Evolutionary conservation across 2,888 invertebrate genomes (phyloP).

Genomic region (Eulithis testata): DNA sequence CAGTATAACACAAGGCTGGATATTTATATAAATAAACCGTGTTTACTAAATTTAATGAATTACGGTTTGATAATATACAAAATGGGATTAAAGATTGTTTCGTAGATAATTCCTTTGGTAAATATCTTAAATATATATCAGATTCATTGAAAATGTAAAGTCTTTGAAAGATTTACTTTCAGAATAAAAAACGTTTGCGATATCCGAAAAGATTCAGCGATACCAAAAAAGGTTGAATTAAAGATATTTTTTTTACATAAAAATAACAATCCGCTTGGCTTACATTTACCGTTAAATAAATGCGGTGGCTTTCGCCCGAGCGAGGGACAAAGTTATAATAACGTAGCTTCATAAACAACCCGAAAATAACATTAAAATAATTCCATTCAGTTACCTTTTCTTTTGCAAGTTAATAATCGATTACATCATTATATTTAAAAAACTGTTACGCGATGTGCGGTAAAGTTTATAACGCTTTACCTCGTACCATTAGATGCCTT

Average conservation of each 20-base stretch:
- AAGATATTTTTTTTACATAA: constrained; percentile 21
- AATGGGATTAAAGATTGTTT: background rate
- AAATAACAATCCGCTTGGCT: constrained; percentile 31
- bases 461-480: too few species aligned
- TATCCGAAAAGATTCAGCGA: background rate
- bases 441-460: too few species aligned
- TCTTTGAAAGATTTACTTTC: background rate
- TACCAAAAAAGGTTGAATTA: constrained; percentile 18
- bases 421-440: too few species aligned
- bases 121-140: too few species aligned
- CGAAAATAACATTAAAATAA: constrained; percentile 43
- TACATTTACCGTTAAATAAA: constrained; percentile 39
- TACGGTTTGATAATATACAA: background rate
- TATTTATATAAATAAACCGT: background rate
- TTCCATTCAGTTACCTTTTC: constrained; percentile 41
- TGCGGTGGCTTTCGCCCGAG: constrained; percentile 30
- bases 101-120: background rate
- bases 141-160: too few species aligned
- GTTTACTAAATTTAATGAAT: background rate
- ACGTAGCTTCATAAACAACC: constrained; percentile 42
- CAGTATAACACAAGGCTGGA: too few species aligned
- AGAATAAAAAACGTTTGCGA: background rate
- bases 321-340: constrained; percentile 41
- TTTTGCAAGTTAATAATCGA: constrained; percentile 37
- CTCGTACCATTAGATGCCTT: too few species aligned